Percentiles rank a stretch among this genome's conserved stretches.
phyloP scores from a whole-genome alignment of 2,113 vertebrate genomes.

The Callaeas wilsoni region DNA sequence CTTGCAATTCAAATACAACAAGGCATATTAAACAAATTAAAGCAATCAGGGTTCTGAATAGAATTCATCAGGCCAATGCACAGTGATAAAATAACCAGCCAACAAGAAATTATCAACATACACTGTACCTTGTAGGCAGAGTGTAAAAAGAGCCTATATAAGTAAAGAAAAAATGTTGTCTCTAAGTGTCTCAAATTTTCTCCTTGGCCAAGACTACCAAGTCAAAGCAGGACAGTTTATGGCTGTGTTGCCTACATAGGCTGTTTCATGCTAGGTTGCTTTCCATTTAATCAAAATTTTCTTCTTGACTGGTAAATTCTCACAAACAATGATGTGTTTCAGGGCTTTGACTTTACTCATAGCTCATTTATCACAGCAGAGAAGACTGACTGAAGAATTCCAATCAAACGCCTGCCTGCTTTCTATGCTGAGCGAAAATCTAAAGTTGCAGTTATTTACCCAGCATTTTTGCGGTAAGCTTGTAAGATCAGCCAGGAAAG shows the following conservation, averaged over 20 bases:
- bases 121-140: background rate
- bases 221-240: background rate
- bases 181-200: background rate
- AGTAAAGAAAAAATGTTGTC: background rate
- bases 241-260: background rate
- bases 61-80: background rate
- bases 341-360: background rate
- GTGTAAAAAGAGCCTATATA: background rate
- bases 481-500: background rate
- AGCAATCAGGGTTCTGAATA: background rate
- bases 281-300: conserved; percentile 14
- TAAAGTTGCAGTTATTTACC: background rate
- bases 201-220: background rate
- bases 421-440: background rate
- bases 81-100: background rate
- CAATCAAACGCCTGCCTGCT: background rate
- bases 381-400: background rate
- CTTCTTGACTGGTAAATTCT: background rate
- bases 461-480: background rate
- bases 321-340: background rate
- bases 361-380: background rate
- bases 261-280: background rate
- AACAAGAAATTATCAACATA: background rate
- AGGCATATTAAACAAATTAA: background rate
- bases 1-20: background rate